Evolutionary conservation across 2,888 invertebrate species (phyloP), one percentile per base, ranked within the genome.

Genomic region (Sceliomorpha sp.): DNA sequence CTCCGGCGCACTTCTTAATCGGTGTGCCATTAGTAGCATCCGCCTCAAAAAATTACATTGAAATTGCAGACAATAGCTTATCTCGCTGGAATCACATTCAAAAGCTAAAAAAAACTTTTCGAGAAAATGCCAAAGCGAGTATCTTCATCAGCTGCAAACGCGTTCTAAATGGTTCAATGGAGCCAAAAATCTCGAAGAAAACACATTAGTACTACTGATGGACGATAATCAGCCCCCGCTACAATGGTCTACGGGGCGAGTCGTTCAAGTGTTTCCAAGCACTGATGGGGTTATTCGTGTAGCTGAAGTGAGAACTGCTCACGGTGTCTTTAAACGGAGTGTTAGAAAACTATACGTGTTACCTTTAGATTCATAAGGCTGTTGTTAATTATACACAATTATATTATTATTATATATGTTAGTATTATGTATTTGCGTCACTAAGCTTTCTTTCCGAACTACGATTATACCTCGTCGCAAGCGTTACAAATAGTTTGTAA

Each of bases 101-200:
- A 14, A 36, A 14, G n/a, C 7, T 13, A 53, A 64, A 10, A 20
- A 51, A 20, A 44, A 74, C 17, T 74, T 74, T 42, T 75, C 74
- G 72, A 37, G 45, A 13, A 42, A 68, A 7, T 74, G 70, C 63
- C 34, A 44, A 5, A 6, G 26, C 2, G 69, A 75, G 37, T 74
- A 73, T 45, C 34, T 75, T 2, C 53, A 60, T 39, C 51, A 62
- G 6, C 29, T 76, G n/a, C 68, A 73, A 39, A 42, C 51, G 9
- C 62, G 72, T 8, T 5, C 12, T 8, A 75, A 72, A 44, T 75
- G 72, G 73, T 1, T 7, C 1, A 6, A 6, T 1, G 42, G 15
- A 2, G n/a, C 7, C 1, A 6, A 10, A 1, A 17, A 20, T 10
- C 17, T 39, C 24, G 2, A 20, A 20, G 5, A 3, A 2, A 24